phyloP scores from a whole-genome alignment of 2,113 vertebrate genomes.

The Rhynchomys soricoides region DNA sequence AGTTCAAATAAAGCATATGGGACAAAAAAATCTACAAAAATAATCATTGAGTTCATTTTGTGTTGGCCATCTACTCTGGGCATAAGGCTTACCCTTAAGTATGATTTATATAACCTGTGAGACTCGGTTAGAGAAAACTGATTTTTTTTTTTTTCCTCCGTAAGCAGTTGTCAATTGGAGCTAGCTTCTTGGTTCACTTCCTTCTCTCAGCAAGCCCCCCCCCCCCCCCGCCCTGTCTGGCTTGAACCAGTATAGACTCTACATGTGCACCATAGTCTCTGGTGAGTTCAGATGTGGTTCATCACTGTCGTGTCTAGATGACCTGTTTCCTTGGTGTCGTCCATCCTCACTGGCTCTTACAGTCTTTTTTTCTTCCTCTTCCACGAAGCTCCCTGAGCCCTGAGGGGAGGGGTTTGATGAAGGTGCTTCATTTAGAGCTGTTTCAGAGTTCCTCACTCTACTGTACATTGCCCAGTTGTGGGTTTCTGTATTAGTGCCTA shows the following conservation, averaged over 20 bases:
- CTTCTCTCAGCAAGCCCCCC: too few relatives aligned
- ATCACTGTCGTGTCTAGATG: not conserved
- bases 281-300: not conserved
- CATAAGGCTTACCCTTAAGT: not conserved
- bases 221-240: too few relatives aligned
- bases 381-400: not conserved
- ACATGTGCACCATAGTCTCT: not conserved
- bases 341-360: not conserved
- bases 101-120: not conserved
- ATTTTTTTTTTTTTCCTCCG: not conserved
- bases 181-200: not conserved
- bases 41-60: not conserved
- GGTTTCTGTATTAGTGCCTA: not conserved
- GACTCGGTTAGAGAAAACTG: not conserved
- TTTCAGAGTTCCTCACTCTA: not conserved
- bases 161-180: not conserved
- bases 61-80: not conserved
- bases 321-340: not conserved
- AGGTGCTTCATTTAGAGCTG: not conserved
- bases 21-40: not conserved
- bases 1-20: not conserved
- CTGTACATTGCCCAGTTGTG: not conserved
- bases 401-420: not conserved
- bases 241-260: not conserved
- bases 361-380: not conserved